phyloP scores from a whole-genome alignment of 2,888 invertebrate species.

The Eupithecia centaureata region DNA sequence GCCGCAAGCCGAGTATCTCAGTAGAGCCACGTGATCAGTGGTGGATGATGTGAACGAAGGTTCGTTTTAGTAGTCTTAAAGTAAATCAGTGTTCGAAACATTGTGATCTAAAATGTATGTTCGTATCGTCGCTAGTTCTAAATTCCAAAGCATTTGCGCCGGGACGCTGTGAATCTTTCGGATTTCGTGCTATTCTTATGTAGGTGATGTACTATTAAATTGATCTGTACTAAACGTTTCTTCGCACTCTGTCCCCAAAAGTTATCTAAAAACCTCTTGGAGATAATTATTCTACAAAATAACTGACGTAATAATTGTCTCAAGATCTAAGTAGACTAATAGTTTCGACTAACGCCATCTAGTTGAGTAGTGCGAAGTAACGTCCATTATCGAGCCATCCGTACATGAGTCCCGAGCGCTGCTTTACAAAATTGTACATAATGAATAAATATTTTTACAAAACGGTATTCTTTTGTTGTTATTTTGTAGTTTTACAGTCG shows the following conservation, averaged over 20 bases:
- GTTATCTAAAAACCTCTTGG: not conserved
- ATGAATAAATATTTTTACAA: constrained; percentile 76
- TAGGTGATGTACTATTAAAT: not conserved
- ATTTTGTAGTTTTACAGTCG: not conserved
- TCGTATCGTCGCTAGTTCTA: constrained; percentile 27
- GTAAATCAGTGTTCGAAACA: constrained; percentile 33
- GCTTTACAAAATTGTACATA: constrained; percentile 69
- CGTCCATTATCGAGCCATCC: not conserved
- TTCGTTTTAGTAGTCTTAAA: constrained; percentile 26
- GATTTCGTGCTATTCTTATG: constrained; percentile 15
- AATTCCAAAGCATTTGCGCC: constrained; percentile 18
- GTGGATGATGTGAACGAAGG: constrained; percentile 3
- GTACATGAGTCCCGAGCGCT: constrained; percentile 36
- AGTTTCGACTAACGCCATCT: not conserved
- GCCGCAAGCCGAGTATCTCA: not conserved
- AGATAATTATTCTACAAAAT: not conserved
- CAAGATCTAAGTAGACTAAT: not conserved
- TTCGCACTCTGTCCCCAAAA: not conserved
- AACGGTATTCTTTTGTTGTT: constrained; percentile 43
- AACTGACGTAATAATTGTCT: not conserved
- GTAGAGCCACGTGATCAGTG: constrained; percentile 18
- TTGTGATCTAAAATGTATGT: constrained; percentile 37
- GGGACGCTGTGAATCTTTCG: constrained; percentile 27
- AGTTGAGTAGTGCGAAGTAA: not conserved
- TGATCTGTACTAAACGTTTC: not conserved